Evolutionary conservation across 2,888 invertebrate species (phyloP).

Genomic region (Drosophila phalerata): DNA sequence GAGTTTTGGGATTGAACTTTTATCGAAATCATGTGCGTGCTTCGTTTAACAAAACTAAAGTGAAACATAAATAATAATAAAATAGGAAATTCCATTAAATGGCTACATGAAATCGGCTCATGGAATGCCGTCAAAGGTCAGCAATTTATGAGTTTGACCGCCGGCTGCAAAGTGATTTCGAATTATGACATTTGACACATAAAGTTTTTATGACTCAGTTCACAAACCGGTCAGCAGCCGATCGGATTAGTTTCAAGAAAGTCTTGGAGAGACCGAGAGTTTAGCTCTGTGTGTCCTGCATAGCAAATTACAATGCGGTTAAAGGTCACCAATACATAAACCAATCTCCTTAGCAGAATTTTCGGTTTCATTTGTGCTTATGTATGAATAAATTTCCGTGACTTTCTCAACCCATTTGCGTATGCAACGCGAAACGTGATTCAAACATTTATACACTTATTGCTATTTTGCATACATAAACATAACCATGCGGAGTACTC

Average conservation of each 20-base stretch:
- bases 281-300: constrained; percentile 25
- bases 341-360: constrained; percentile 42
- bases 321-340: constrained; percentile 51
- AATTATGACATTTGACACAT: constrained; percentile 73
- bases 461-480: constrained; percentile 76
- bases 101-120: constrained; percentile 24
- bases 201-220: constrained; percentile 53
- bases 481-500: constrained; percentile 8
- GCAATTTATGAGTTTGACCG: constrained; percentile 53
- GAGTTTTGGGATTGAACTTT: constrained; percentile 39
- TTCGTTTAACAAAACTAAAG: constrained; percentile 53
- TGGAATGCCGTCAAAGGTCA: constrained; percentile 30
- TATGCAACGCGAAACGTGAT: constrained; percentile 37
- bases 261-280: neutral
- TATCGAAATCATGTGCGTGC: constrained; percentile 55
- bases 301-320: constrained; percentile 38
- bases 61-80: constrained; percentile 60
- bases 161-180: constrained; percentile 63
- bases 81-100: constrained; percentile 46
- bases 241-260: constrained; percentile 44
- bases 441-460: constrained; percentile 67
- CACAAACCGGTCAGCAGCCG: constrained; percentile 20
- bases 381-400: constrained; percentile 39
- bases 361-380: constrained; percentile 51
- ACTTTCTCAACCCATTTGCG: constrained; percentile 33